Base-by-base conservation (phyloP, 2,113 vertebrate species). In the Apus apus region DNA sequence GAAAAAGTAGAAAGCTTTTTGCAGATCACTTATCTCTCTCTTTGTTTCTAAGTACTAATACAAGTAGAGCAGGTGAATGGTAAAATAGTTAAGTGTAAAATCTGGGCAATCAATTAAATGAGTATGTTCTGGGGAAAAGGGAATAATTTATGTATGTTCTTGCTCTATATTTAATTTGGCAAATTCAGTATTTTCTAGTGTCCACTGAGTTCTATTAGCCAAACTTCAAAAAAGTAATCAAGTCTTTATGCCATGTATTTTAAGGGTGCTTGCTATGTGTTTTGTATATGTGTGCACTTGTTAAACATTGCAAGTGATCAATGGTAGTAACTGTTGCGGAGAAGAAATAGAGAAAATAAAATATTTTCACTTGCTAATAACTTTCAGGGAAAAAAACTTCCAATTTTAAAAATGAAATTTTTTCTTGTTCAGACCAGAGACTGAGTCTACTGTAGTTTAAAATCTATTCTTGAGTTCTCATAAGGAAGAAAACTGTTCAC, bases 11-110 rank as follows among this genome's bases (percentile, higher is more conserved):
- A 94, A 92, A 90, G 66, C 36, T 93, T 97, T 97, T 95, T 86
- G 90, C 91, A 97, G 93, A 80, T 96, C 89, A 97, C 95, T 96
- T 93, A 92, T 94, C 92, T 97, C 72, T 94, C 80, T 93, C 56
- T 95, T 85, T 93, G 78, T 95, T 96, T 94, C 92, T 94, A 90
- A 93, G 90, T 56, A 75, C 61, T 83, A 94, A 75, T 83, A 17
- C 62, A 89, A 93, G 62, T 62, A 93, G 50, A 89, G 72, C 51
- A 38, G 25, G 51, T 93, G 85, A 88, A 92, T 97, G 96, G 94
- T 97, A 97, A 97, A 97, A 85, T 74, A 95, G 72, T 97, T 97
- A 91, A 92, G 66, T 50, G 34, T 93, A 95, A 93, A 94, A 86
- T 84, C 92, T 97, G 96, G 84, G 15, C 51, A 94, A 68, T 88